Base-by-base conservation (phyloP, 1,140 invertebrate genomes). In the Helicoverpa zea region DNA sequence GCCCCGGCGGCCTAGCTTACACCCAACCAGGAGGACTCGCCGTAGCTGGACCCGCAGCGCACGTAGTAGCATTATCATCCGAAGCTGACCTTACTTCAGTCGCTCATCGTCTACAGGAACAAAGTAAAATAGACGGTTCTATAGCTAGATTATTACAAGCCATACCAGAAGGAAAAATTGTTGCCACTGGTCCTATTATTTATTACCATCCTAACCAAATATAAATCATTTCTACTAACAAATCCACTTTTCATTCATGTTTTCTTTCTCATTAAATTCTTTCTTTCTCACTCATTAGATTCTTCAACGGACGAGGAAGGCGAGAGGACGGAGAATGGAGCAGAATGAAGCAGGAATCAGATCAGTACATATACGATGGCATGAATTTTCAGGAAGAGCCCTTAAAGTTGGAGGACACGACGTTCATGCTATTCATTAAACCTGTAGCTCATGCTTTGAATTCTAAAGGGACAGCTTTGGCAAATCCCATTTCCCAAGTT, bases 1-100 rank as follows among this genome's bases (percentile, higher is more conserved):
- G 97, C 4, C 97, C 97, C 7, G 97, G 96, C 11, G 97, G 97
- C 0, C 95, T 97, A 43, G 97, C 97, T 0, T 97, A 97, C 77
- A 97, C 97, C 0, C 96, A 97, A 85, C 96, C 96, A 7, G 96
- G 96, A 23, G 97, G 97, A 30, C 87, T 97, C 2, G 97, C 97
- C 4, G 96, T 97, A 9, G 97, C 97, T 1, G 97, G 97, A 2
- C 96, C 97, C 0, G 96, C 96, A 1, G 96, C 96, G 2, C 96
- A 96, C 84, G 95, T 97, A 2, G 94, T 97, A 12, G 96, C 96
- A 29, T 93, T 97, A 47, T 96, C 96, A 16, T 93, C 95, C 0
- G 94, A 95, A 18, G 89, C 96, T 5, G 96, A 96, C 87, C 88
- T 97, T 1, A 94, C 89, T 68, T 87, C 88, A 16, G 74, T 93